phyloP scores from a whole-genome alignment of 2,888 invertebrate species.

The Pristionchus exspectatus region DNA sequence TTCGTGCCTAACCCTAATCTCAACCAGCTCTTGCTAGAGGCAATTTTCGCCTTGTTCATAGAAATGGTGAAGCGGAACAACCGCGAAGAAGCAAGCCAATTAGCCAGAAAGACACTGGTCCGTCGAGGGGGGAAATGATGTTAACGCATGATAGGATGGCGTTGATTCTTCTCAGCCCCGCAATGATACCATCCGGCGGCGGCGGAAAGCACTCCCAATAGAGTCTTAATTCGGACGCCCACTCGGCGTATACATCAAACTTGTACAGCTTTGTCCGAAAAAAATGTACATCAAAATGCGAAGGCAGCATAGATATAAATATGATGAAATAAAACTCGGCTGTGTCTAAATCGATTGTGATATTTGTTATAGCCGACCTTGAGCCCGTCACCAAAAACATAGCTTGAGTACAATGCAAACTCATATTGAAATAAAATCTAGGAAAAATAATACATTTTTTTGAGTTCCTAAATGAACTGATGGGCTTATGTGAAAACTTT shows the following conservation, averaged over 20 bases:
- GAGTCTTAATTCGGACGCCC: constrained; percentile 22
- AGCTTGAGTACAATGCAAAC: neutral
- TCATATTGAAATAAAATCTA: neutral
- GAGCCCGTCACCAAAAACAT: constrained; percentile 21
- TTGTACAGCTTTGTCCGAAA: neutral
- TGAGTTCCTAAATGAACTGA: neutral
- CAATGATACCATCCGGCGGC: neutral
- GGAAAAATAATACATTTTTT: neutral
- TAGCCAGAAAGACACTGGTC: neutral
- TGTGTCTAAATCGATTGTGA: neutral
- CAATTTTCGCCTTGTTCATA: constrained; percentile 2
- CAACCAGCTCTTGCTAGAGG: neutral
- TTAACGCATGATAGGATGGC: constrained; percentile 25
- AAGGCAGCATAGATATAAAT: neutral
- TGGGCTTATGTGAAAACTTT: neutral
- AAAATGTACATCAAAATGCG: neutral
- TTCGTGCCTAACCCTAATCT: neutral
- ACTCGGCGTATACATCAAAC: neutral
- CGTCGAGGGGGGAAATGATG: constrained; percentile 27
- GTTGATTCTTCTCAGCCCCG: neutral
- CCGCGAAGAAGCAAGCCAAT: constrained; percentile 15
- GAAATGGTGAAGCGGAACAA: constrained; percentile 26
- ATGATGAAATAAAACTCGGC: neutral
- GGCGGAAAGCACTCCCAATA: constrained; percentile 14
- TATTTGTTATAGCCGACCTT: neutral